Conservation (phyloP, 2,888 invertebrate genomes). For the Scelioninae gen. 1 region DNA sequence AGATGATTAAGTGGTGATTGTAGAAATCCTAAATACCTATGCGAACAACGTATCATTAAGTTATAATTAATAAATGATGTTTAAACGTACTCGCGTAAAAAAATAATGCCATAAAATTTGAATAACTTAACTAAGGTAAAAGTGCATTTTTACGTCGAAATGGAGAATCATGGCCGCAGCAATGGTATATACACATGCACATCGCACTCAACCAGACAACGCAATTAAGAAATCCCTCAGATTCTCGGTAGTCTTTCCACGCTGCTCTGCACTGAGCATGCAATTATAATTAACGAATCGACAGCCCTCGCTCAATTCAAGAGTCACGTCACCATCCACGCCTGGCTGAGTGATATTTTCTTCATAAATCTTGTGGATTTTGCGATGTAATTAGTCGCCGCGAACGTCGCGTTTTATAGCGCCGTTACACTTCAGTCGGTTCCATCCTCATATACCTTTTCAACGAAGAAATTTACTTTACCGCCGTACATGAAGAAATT, state of each 20-base stretch:
- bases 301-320: constrained; percentile 79
- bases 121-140: constrained; percentile 53
- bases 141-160: constrained; percentile 49
- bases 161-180: constrained; percentile 34
- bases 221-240: constrained; percentile 83
- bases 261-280: constrained; percentile 69
- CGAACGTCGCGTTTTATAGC: too few species aligned
- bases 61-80: constrained; percentile 50
- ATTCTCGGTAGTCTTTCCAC: constrained; percentile 79
- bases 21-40: constrained; percentile 45
- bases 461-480: too few species aligned
- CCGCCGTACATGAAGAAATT: constrained; percentile 24
- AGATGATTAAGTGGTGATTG: constrained; percentile 37
- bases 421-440: constrained; percentile 5
- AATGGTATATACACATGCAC: constrained; percentile 53
- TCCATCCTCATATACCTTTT: not conserved
- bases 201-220: constrained; percentile 72
- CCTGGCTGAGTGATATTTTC: constrained; percentile 42
- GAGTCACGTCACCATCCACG: constrained; percentile 71
- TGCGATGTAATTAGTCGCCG: constrained; percentile 28
- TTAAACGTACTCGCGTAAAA: constrained; percentile 29
- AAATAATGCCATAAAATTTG: constrained; percentile 45
- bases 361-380: constrained; percentile 38
- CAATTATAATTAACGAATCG: constrained; percentile 84
- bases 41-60: constrained; percentile 31